These are phyloP conservation scores for Eilema caniola DNA, from an alignment of 2,888 invertebrate species.

Conservation along the genomic window DNA sequence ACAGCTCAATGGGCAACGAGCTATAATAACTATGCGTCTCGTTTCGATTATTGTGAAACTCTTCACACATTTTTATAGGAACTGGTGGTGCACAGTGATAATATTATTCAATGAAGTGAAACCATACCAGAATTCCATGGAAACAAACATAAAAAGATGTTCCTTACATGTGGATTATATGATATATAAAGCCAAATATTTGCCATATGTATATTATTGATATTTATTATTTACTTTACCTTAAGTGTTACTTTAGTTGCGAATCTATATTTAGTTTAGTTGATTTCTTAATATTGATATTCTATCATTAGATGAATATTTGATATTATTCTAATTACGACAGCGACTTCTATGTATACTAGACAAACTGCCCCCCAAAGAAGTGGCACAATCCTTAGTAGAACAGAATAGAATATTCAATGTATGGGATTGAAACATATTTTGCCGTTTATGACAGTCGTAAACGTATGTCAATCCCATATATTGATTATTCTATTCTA, in stretches of 20 bases:
- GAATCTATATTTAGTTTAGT: constrained; percentile 61
- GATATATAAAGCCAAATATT: constrained; percentile 85
- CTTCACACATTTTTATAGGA: constrained; percentile 40
- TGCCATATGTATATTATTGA: constrained; percentile 83
- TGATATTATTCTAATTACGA: constrained; percentile 34
- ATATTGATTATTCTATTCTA: too few species aligned
- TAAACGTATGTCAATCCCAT: too few species aligned
- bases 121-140: constrained; percentile 40
- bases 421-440: too few species aligned
- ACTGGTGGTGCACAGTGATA: constrained; percentile 49
- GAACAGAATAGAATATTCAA: too few species aligned
- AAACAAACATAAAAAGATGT: constrained; percentile 50
- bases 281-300: constrained; percentile 50
- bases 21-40: constrained; percentile 61
- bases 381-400: too few species aligned
- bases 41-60: constrained; percentile 23
- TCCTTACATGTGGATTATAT: constrained; percentile 66
- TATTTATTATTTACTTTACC: constrained; percentile 72
- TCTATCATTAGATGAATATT: neutral
- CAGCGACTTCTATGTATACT: too few species aligned
- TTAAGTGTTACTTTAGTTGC: constrained; percentile 69
- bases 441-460: too few species aligned
- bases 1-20: constrained; percentile 88
- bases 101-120: constrained; percentile 34
- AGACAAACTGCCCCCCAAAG: too few species aligned